Base-by-base conservation (phyloP, 2,888 invertebrate genomes). In the Lydus trimaculatus region DNA sequence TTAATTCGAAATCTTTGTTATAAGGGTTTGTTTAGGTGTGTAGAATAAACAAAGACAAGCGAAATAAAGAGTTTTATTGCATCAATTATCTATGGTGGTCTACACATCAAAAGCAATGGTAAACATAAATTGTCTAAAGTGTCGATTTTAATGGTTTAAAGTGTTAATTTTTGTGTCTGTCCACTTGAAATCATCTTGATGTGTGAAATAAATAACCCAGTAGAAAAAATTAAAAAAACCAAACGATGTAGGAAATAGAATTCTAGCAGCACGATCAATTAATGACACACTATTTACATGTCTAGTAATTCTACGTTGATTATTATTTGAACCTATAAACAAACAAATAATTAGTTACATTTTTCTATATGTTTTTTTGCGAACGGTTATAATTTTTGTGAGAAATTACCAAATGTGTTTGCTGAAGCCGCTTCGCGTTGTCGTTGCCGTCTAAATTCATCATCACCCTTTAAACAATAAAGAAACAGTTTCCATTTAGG, bases 241-340 rank as follows among this genome's bases (percentile, higher is more conserved):
- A 82, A 97, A 97, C 0, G 95, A 94, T 13, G 94, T 90, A 2
- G 97, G 97, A 82, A 95, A 95, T 61, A 95, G 86, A 61, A 95
- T 86, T 61, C 96, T 87, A 0, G 96, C 93, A 0, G 93, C 91
- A 76, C 91, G 89, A 85, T 96, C 95, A 78, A 96, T 96, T 81
- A 91, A 87, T 0, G 95, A 95, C 7, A 96, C 95, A 83, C 95
- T 95, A 86, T 96, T 96, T 72, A 95, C 91, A 80, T 93, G 92
- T 39, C 92, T 89, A 52, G 85, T 81, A n/a, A 78, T 79, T 61
- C 80, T 79, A 64, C 81, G 79, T 8, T 81, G 80, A 68, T 80
- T 78, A 67, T 80, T 81, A 33, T 75, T 71, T 23, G 70, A 72
- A 58, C 88, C 89, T 89, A 84, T 7, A 81, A 80, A 71, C 64